Evolutionary conservation across 2,888 invertebrate species (phyloP).

Genomic region (Tachina fera): DNA sequence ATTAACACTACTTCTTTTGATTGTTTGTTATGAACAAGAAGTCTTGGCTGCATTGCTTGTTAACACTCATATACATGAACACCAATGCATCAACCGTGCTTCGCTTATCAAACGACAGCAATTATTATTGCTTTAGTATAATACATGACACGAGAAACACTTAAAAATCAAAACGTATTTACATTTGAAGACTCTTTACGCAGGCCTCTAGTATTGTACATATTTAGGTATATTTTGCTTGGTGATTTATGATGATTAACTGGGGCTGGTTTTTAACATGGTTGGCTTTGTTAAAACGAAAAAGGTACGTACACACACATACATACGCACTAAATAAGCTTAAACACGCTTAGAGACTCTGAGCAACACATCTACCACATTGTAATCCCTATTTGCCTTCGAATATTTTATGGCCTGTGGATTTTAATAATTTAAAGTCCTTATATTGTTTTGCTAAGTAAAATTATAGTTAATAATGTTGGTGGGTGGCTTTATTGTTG

Average conservation of each 20-base stretch:
- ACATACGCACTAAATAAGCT: slow-evolving; percentile 1
- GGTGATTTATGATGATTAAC: slow-evolving; percentile 63
- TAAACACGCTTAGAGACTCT: slow-evolving; percentile 1
- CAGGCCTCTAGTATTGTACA: no score
- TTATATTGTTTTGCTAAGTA: not conserved
- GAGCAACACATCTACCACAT: not conserved
- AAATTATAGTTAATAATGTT: slow-evolving; percentile 2
- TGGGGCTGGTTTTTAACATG: slow-evolving; percentile 14
- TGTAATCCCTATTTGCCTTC: slow-evolving; percentile 19
- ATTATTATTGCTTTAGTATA: no score
- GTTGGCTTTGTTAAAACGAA: not conserved
- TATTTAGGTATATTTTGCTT: not conserved
- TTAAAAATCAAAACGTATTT: no score
- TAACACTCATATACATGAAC: no score
- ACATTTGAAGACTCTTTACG: no score
- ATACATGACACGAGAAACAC: no score
- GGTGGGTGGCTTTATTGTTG: not conserved
- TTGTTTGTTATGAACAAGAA: no score
- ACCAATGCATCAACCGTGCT: no score
- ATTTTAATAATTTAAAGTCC: slow-evolving; percentile 29
- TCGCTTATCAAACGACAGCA: no score
- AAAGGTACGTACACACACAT: not conserved
- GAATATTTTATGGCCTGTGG: slow-evolving; percentile 34
- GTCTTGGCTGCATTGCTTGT: no score
- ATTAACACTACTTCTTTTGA: no score